phyloP scores from a whole-genome alignment of 2,797 vertebrate genomes.

The Pseudochirops corinnae region DNA sequence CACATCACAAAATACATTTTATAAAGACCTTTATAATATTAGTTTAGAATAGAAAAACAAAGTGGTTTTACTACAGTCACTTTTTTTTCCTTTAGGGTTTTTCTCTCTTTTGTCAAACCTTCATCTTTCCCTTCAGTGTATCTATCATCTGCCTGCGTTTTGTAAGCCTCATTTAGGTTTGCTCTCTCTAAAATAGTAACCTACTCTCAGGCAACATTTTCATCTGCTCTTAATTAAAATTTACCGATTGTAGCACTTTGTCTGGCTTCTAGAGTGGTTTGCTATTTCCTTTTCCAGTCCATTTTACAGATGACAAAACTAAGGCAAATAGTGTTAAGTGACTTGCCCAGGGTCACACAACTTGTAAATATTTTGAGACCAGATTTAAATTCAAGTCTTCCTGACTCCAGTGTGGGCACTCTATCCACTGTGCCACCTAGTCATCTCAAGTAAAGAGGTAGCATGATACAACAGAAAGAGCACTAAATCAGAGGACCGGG shows the following conservation, averaged over 20 bases:
- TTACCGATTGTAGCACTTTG: background rate
- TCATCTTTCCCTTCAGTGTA: background rate
- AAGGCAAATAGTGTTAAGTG: background rate
- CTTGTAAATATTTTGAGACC: background rate
- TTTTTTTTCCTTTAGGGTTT: background rate
- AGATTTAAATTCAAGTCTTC: background rate
- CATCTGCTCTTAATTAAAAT: background rate
- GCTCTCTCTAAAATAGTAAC: background rate
- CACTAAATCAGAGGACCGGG: background rate
- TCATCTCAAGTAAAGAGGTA: background rate
- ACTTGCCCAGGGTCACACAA: background rate
- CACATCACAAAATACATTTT: background rate
- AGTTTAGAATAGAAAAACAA: conserved; percentile 1
- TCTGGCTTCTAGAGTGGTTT: background rate
- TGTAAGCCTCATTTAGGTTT: background rate
- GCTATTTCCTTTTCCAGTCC: background rate
- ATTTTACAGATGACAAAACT: background rate
- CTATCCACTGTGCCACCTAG: background rate
- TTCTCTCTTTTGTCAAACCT: background rate
- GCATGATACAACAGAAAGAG: background rate
- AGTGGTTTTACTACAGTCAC: background rate
- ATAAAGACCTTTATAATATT: background rate
- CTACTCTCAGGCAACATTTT: background rate
- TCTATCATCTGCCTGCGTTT: background rate
- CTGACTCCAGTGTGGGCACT: background rate